Conservation (phyloP, 1,140 invertebrate genomes). For the Bombus picipes region DNA sequence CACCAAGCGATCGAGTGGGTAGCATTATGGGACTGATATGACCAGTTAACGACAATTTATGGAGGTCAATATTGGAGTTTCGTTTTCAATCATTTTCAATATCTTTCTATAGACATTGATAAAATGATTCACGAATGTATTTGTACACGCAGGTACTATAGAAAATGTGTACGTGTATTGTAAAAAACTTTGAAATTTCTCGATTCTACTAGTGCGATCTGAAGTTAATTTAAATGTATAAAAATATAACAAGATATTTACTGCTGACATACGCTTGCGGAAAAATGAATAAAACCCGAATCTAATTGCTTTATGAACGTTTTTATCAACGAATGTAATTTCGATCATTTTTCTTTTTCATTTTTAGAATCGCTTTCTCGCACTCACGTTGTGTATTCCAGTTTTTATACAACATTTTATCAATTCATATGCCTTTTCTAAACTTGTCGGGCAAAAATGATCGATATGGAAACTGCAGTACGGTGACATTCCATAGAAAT, state of each 20-base stretch:
- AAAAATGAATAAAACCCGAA: background rate
- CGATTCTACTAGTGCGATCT: accelerated
- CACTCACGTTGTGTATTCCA: background rate
- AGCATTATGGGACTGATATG: too few species aligned
- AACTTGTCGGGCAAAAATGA: background rate
- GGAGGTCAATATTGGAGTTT: background rate
- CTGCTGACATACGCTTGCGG: too few species aligned
- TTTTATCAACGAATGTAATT: background rate
- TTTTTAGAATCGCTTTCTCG: too few species aligned
- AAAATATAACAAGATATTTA: too few species aligned
- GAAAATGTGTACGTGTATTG: too few species aligned
- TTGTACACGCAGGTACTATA: too few species aligned
- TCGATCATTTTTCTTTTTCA: too few species aligned
- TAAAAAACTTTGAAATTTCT: too few species aligned
- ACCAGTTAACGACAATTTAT: background rate
- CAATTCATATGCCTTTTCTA: background rate
- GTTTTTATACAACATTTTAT: background rate
- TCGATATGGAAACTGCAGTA: background rate
- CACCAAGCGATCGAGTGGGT: background rate
- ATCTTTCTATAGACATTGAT: too few species aligned
- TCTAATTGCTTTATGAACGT: background rate
- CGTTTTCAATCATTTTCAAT: background rate
- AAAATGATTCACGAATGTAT: too few species aligned
- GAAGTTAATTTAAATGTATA: too few species aligned
- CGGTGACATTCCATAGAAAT: background rate